Evolutionary conservation across 2,797 vertebrate genomes (phyloP), one percentile per base, ranked within the genome.

Genomic region (Sebastes iracundus): DNA sequence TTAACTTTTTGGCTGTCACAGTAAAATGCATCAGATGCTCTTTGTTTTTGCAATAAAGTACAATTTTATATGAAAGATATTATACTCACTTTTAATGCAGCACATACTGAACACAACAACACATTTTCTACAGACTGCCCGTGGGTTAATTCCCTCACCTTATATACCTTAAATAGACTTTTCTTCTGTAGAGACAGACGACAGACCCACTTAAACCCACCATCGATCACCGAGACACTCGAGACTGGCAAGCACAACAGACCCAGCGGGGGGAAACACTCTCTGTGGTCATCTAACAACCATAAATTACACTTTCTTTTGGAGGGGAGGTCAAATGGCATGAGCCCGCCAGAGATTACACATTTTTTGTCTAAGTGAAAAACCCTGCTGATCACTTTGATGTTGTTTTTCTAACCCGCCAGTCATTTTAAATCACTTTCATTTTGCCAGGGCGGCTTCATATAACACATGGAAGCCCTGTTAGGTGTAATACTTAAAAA

Each of bases 301-400:
- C 82, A 84, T 86, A 88, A 88, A 86, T 92, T 77, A 88, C 85
- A 68, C 75, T 53, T 25, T 53, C 71, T 58, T 70, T 55, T 59
- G 9, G 68, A 72, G 72, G 23, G 25, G 68, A 77, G 88, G 88
- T 90, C 88, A 88, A 90, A 88, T 64, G 90, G 75, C 82, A 71
- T 67, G 72, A 87, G 55, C 25, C 46, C 22, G 77, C 64, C 14
- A 74, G 33, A 78, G 82, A 84, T 89, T 82, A 63, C 56, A 73
- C 76, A 13, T 73, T 77, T 66, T 65, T 60, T 3, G 5, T 55
- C 49, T 70, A 0, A 3, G 64, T 77, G 71, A 74, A 86, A 80
- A 70, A 62, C 28, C 82, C 82, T 1, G 75, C 88, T 86, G 85
- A 69, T 82, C 72, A 81, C 86, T 92, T 91, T 89, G 73, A 92